phyloP scores from a whole-genome alignment of 2,888 invertebrate species.

The Tinea trinotella region DNA sequence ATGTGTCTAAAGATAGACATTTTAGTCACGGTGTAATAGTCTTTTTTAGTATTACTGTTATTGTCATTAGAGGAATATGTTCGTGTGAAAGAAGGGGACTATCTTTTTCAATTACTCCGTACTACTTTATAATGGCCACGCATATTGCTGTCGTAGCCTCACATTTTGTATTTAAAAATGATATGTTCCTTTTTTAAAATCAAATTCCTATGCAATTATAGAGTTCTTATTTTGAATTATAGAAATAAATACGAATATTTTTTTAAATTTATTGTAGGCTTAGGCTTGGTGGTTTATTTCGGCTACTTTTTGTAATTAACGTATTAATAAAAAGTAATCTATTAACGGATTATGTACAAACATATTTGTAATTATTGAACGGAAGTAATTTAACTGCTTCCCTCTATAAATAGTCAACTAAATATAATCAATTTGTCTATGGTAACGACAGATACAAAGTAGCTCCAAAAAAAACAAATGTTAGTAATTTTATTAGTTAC shows the following conservation, averaged over 20 bases:
- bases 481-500: not conserved
- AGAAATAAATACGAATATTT: not conserved
- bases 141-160: too few relatives aligned
- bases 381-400: not conserved
- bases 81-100: not conserved
- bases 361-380: not conserved
- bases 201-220: too few relatives aligned
- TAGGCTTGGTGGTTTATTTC: too few relatives aligned
- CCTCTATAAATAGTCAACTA: not conserved
- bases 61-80: conserved; percentile 8
- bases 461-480: not conserved
- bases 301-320: too few relatives aligned
- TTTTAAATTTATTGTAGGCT: not conserved
- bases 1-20: too few relatives aligned
- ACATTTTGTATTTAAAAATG: not conserved
- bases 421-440: not conserved
- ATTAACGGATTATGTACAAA: too few relatives aligned
- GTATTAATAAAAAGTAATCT: not conserved
- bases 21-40: not conserved
- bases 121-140: not conserved
- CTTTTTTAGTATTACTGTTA: conserved; percentile 5
- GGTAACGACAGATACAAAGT: not conserved
- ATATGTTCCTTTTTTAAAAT: not conserved
- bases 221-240: too few relatives aligned
- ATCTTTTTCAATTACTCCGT: not conserved